Evolutionary conservation across 1,140 invertebrate genomes (phyloP), one percentile per base, ranked within the genome.

Genomic region (Dendrolimus kikuchii): DNA sequence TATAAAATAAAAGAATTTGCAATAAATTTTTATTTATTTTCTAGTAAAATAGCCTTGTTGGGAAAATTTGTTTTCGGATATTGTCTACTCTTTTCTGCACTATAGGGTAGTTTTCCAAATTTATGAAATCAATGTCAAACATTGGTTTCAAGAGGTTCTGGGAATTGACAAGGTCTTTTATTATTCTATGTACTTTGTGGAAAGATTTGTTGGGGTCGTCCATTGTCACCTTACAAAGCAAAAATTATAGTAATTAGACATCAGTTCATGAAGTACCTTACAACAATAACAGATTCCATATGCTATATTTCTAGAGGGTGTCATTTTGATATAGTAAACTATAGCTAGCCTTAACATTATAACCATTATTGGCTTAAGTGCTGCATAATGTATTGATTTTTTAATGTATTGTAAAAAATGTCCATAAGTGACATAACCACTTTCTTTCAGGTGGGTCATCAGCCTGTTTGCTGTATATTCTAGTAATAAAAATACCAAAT

Each of bases 71-170:
- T 6, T 66, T 68, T 37, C 61, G 60, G 60, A 86, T 81, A 7
- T 53, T 66, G 4, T 54, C 38, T 38, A 66, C 55, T 55, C 64
- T 72, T 51, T 57, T 70, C 55, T 71, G 56, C n/a, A 79, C 58
- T 23, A 57, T 61, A 5, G 73, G 64, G 55, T 76, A 77, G 10
- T 73, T 8, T 2, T 62, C 42, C 39, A 68, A 60, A 46, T 75
- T 77, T 38, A 64, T 54, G 62, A 84, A 83, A 46, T 86, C 70
- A 45, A 81, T 76, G 47, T 84, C 70, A 51, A 80, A 81, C 74
- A 84, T 71, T 55, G 79, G 81, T 40, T 72, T 68, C 4, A 77
- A 38, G 7, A 55, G 46, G n/a, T 61, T 68, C 47, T 86, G 81
- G 4, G 65, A 64, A 6, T 71, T 63, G 5, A 81, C 68, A 49